Evolutionary conservation across 2,888 invertebrate species (phyloP), one percentile per base, ranked within the genome.

Genomic region (Pterostichus madidus): DNA sequence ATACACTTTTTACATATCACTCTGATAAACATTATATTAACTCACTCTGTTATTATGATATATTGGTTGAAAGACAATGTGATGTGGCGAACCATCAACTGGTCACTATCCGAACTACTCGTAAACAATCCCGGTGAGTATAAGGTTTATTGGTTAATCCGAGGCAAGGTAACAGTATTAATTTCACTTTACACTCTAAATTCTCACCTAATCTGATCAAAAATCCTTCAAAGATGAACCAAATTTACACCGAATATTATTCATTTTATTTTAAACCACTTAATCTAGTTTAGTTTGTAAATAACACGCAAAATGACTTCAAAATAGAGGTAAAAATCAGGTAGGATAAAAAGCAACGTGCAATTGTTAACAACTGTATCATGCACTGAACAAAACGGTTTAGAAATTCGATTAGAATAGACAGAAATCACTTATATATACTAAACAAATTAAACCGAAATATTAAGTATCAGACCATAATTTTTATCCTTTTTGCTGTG

Each of bases 1-100:
- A 56, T 56, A 56, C 77, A 77, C 56, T 75, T 75, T n/a, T 56
- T 24, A 59, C 59, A 59, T 59, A 59, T 59, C 59, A 59, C 59
- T 59, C 59, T 59, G 59, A 68, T 59, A 59, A 59, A 59, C 59
- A 59, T 59, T 31, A 59, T 59, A 59, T 59, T 59, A 59, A 59
- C 90, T 90, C 88, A 88, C 87, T 90, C 90, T 90, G 89, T 91
- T 91, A 89, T 91, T 91, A 89, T 90, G 90, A 88, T 88, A 88
- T 89, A 82, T 82, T 82, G 82, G 82, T 82, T 76, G 76, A 89
- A 90, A 90, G 90, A 90, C 88, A 89, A 39, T 86, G 86, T 87
- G 89, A 88, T 89, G 88, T 88, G 73, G 88, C 85, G 86, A 85
- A 85, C 85, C 85, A 80, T 83, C 85, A 76, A 84, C 85, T 85